Evolutionary conservation across 35 echinoderm and acorn worm genomes (phyloP), one percentile per base, ranked within the genome.

Genomic region (Amphiura filiformis): DNA sequence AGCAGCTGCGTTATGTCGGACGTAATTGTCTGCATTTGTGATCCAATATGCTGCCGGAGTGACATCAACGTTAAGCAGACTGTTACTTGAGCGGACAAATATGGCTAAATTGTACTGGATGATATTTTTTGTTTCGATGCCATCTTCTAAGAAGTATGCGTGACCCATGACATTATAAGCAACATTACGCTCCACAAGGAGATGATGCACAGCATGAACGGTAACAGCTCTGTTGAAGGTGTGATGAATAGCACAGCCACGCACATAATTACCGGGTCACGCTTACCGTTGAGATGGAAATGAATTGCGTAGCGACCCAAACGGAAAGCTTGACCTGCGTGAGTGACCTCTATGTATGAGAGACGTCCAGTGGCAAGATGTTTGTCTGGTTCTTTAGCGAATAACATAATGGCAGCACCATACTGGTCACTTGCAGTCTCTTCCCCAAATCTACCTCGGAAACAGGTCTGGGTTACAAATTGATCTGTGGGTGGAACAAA

Each of bases 221-320:
- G 93, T 91, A 12, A 95, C 80, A 22, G 93, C 93, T 13, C 93
- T 77, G 35, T 95, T 91, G 33, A 95, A 95, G 11, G 93, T 95
- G 70, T 88, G 61, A 35, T 91, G 93, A 37, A 95, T 82, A 34
- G 89, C 86, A 86, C 93, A 91, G 0, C 88, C 93, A 39, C 93
- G 84, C 1, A 95, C 93, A 75, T 95, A 95, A 15, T 89, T 91
- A 28, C 93, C 86, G 26, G n/a, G 85, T 52, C 9, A 96, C 77
- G 75, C n/a, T 96, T 78, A 39, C 94, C 94, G 39, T 80, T 89
- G 35, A 96, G 57, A 82, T 96, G 94, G 65, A 89, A 96, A 77
- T 96, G 94, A n/a, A 96, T 91, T 13, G 94, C 86, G 61, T 96
- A 96, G 23, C 94, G 90, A 32, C 89, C 94, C 0, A 96, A 86